phyloP scores from a whole-genome alignment of 2,113 vertebrate species.

The Pterocles orientalis region DNA sequence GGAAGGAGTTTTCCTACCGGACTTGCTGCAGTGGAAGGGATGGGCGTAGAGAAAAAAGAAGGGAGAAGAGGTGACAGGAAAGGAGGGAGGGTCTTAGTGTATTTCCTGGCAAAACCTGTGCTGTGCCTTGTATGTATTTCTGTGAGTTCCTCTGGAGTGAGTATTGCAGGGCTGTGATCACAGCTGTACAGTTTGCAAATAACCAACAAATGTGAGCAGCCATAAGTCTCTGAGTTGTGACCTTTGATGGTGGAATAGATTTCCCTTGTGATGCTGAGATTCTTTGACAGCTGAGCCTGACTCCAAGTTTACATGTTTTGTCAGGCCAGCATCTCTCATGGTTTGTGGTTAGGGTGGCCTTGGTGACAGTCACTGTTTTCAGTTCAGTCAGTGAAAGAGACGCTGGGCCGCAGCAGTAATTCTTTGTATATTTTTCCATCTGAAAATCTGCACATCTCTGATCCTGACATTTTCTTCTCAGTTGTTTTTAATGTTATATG shows the following conservation, averaged over 20 bases:
- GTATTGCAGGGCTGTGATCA: slow-evolving; percentile 56
- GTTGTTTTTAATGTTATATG: slow-evolving; percentile 60
- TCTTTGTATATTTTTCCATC: slow-evolving; percentile 41
- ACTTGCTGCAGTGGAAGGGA: neutral
- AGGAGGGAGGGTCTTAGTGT: neutral
- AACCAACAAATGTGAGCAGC: slow-evolving; percentile 73
- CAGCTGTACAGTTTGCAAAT: slow-evolving; percentile 66
- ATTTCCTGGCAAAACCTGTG: neutral
- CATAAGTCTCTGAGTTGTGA: slow-evolving; percentile 71
- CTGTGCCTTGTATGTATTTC: neutral
- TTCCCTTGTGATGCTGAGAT: slow-evolving; percentile 69
- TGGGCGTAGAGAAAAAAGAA: neutral
- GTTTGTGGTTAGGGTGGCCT: slow-evolving; percentile 52
- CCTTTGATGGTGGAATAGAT: slow-evolving; percentile 73
- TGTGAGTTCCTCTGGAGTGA: slow-evolving; percentile 3
- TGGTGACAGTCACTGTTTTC: slow-evolving; percentile 59
- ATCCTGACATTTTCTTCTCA: slow-evolving; percentile 60
- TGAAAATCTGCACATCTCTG: slow-evolving; percentile 45
- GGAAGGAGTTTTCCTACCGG: neutral
- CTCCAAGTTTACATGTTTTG: slow-evolving; percentile 72
- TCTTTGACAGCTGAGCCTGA: slow-evolving; percentile 73
- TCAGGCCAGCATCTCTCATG: slow-evolving; percentile 66
- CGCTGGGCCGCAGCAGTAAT: neutral
- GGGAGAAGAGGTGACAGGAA: neutral
- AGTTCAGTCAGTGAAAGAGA: slow-evolving; percentile 49